These are phyloP conservation scores for Megaceryle maxima DNA, from an alignment of 2,113 vertebrate genomes.

Conservation along the genomic window DNA sequence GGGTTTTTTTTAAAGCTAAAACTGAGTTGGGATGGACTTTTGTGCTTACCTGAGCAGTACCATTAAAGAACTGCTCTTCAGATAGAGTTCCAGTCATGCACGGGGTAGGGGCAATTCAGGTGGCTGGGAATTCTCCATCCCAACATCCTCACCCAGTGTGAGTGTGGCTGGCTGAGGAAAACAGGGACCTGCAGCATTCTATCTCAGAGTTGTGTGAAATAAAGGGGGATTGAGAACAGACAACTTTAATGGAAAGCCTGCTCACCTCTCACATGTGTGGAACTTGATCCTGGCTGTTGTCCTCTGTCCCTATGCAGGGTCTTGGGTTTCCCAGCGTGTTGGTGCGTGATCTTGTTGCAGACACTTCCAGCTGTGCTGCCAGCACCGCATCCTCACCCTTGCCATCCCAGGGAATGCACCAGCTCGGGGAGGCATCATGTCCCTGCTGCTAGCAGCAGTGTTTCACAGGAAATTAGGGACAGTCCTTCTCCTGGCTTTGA, in stretches of 20 bases:
- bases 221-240: background rate
- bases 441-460: background rate
- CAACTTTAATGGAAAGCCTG: background rate
- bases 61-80: background rate
- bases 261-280: accelerated
- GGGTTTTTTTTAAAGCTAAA: background rate
- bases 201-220: background rate
- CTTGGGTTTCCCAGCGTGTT: accelerated
- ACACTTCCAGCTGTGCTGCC: accelerated
- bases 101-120: background rate
- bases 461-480: background rate
- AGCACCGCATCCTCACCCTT: accelerated
- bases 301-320: background rate
- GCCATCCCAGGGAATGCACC: too few species aligned
- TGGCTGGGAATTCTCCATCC: background rate
- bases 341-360: background rate
- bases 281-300: background rate
- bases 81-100: background rate
- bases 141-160: background rate
- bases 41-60: background rate
- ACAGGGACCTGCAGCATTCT: background rate
- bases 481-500: background rate
- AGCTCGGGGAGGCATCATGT: accelerated
- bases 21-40: background rate
- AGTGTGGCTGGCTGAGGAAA: background rate